Conservation (phyloP, 2,113 vertebrate genomes). For the Acrocephalus kingi region DNA sequence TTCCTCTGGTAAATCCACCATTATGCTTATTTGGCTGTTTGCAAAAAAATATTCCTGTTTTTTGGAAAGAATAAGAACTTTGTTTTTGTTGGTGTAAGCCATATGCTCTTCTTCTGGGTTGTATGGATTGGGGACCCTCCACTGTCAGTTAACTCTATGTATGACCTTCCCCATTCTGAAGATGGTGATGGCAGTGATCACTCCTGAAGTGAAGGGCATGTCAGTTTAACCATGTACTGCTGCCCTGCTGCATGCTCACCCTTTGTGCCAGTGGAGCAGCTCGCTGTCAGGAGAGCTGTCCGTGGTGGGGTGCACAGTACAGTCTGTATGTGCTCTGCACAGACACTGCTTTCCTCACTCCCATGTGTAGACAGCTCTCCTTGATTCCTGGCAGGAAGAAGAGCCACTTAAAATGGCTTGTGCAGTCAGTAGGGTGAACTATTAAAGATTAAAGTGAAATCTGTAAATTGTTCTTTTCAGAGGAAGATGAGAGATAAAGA, state of each 20-base stretch:
- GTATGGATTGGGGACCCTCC: neutral
- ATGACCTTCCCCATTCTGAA: neutral
- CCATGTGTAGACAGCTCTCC: neutral
- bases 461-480: neutral
- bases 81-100: neutral
- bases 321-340: neutral
- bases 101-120: neutral
- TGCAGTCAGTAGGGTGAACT: neutral
- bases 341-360: neutral
- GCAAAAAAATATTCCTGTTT: neutral
- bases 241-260: neutral
- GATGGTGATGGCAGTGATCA: neutral
- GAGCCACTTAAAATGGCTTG: neutral
- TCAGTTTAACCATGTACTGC: neutral
- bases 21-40: neutral
- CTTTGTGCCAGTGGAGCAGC: neutral
- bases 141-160: neutral
- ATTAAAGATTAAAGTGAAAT: conserved; percentile 5
- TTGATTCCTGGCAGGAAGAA: neutral
- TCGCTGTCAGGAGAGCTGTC: neutral
- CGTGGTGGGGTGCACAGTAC: neutral
- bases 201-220: neutral
- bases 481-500: neutral
- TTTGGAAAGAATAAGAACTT: neutral
- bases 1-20: neutral